These are phyloP conservation scores for Ecliptopera silaceata DNA, from an alignment of 2,888 invertebrate genomes.

Conservation along the genomic window DNA sequence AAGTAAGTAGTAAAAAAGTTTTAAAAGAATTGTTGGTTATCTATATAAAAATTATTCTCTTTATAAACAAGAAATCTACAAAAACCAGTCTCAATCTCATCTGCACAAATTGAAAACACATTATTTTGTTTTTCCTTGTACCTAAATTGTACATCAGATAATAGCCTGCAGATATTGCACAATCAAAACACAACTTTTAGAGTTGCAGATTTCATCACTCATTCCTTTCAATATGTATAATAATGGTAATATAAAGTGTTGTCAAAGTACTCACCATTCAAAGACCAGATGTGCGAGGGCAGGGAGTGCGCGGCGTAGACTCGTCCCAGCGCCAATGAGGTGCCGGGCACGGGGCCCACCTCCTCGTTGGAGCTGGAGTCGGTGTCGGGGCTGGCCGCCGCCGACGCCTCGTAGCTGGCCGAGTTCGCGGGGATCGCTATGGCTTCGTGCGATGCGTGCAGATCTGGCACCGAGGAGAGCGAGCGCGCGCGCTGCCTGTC, in stretches of 20 bases:
- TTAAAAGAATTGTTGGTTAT: no score
- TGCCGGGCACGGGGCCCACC: conserved; percentile 68
- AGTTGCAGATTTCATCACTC: not conserved
- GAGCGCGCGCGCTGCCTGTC: conserved; percentile 93
- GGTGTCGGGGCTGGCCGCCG: conserved; percentile 86
- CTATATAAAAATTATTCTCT: no score
- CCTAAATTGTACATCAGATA: not conserved
- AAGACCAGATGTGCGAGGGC: conserved; percentile 96
- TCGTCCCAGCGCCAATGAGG: conserved; percentile 86
- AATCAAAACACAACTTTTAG: conserved; percentile 7
- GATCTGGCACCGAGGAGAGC: conserved; percentile 91
- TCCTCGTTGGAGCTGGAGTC: conserved; percentile 88
- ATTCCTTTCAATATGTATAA: not conserved
- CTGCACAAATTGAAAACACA: not conserved
- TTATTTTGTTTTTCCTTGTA: not conserved
- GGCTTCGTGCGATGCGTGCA: conserved; percentile 84
- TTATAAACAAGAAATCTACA: no score
- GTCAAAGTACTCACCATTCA: conserved; percentile 87
- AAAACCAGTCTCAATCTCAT: not conserved
- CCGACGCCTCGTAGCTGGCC: conserved; percentile 85
- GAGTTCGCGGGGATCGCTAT: conserved; percentile 85
- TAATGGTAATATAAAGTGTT: not conserved
- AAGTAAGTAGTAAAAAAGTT: no score
- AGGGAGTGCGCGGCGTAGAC: conserved; percentile 94
- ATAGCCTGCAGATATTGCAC: conserved; percentile 16